Percentiles rank a stretch among this genome's conserved stretches.
Conservation (phyloP, 1,140 invertebrate species). For the Aphis craccivora region DNA sequence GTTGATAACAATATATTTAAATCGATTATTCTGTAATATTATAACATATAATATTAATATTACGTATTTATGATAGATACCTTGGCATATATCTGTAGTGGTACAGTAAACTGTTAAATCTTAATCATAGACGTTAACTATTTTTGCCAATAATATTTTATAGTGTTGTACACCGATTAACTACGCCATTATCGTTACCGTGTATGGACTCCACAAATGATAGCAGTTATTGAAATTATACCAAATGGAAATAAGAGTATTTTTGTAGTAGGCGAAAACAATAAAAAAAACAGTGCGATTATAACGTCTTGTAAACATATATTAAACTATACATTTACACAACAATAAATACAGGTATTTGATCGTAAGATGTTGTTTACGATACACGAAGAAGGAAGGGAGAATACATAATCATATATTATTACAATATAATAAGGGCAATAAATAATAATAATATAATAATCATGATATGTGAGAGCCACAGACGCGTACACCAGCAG, state of each 20-base stretch:
- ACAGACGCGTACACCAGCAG: not conserved
- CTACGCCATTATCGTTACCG: not conserved
- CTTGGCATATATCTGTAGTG: not conserved
- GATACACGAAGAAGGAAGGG: not conserved
- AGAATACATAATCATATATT: not conserved
- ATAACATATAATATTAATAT: not conserved
- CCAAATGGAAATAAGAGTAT: not conserved
- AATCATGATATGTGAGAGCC: not conserved
- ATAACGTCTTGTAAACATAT: not conserved
- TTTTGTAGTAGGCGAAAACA: not conserved
- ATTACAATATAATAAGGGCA: not conserved
- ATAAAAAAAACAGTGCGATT: conserved; percentile 3
- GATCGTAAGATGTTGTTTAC: conserved; percentile 5
- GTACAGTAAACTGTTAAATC: not conserved
- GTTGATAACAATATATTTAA: not conserved
- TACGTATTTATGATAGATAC: not conserved
- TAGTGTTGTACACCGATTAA: not conserved
- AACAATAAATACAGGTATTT: conserved; percentile 35
- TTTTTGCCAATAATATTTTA: not conserved
- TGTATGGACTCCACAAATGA: not conserved
- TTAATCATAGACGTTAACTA: not conserved
- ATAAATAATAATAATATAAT: not conserved
- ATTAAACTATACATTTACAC: conserved; percentile 25
- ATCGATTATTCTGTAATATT: not conserved
- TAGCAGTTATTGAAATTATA: not conserved